These are phyloP conservation scores for Cyanoderma ruficeps DNA, from an alignment of 2,113 vertebrate genomes.

Conservation along the genomic window DNA sequence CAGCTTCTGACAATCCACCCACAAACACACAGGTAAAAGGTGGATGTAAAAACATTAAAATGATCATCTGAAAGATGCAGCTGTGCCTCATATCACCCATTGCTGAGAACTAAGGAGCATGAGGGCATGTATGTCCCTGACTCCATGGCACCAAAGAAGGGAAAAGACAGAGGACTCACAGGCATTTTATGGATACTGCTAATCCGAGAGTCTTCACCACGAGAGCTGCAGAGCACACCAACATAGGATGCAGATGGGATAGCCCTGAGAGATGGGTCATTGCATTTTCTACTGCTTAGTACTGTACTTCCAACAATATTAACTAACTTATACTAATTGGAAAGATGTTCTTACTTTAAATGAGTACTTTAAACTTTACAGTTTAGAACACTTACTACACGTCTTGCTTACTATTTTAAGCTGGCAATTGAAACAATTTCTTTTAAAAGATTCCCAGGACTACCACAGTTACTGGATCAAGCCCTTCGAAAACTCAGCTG, in stretches of 20 bases:
- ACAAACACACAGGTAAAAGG: background rate
- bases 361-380: background rate
- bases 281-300: background rate
- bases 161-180: background rate
- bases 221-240: background rate
- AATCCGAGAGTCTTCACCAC: background rate
- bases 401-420: background rate
- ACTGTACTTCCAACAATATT: background rate
- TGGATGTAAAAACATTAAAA: background rate
- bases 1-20: background rate
- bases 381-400: background rate
- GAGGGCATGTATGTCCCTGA: background rate
- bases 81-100: background rate
- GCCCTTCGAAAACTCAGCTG: background rate
- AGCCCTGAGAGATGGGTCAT: background rate
- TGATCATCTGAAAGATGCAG: background rate
- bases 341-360: constrained; percentile 11
- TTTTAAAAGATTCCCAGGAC: background rate
- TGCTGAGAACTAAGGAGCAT: background rate
- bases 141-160: accelerated
- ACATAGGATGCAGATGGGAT: background rate
- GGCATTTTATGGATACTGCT: background rate
- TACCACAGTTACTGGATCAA: background rate
- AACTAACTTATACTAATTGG: background rate
- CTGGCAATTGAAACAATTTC: background rate